Percentiles rank a stretch among this genome's conserved stretches.
Evolutionary conservation across 2,113 vertebrate genomes (phyloP).

Genomic region (Epinephelus cyanopodus): DNA sequence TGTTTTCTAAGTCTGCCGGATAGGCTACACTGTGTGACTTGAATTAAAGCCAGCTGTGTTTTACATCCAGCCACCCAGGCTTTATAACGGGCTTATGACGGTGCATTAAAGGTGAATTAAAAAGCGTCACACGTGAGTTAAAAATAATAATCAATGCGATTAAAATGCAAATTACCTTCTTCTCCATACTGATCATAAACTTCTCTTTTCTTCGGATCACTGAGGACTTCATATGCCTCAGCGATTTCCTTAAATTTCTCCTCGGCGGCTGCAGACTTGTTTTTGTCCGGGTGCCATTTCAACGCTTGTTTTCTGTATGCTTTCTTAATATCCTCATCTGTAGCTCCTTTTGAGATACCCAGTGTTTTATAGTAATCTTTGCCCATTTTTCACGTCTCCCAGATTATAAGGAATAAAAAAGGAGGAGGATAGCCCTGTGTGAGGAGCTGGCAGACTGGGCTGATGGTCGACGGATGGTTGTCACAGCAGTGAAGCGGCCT

Average conservation of each 20-base stretch:
- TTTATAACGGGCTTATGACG: constrained; percentile 6
- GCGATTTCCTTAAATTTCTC: constrained; percentile 99
- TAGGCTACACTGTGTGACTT: constrained; percentile 31
- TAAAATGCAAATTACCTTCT: constrained; percentile 88
- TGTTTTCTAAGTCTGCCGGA: constrained; percentile 37
- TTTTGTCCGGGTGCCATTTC: constrained; percentile 99
- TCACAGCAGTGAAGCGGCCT: constrained; percentile 22
- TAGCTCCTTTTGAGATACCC: constrained; percentile 95
- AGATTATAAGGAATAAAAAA: background rate
- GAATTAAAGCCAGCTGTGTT: constrained; percentile 58
- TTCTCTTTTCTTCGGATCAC: constrained; percentile 97
- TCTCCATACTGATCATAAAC: constrained; percentile 98
- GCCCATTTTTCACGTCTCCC: constrained; percentile 87
- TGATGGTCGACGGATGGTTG: constrained; percentile 33
- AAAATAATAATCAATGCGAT: background rate
- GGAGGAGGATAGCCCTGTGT: background rate
- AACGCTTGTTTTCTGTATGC: constrained; percentile 98
- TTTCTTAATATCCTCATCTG: constrained; percentile 98
- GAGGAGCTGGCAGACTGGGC: constrained; percentile 19
- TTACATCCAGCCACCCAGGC: constrained; percentile 17
- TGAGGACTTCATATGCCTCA: constrained; percentile 98
- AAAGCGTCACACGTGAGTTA: background rate
- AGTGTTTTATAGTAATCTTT: constrained; percentile 98
- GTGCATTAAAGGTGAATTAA: background rate
- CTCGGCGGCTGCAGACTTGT: constrained; percentile 95